A percentile compares a stretch with the other conserved stretches of the same genome.
phyloP scores from a whole-genome alignment of 1,140 invertebrate genomes.

The Meloidogyne chitwoodi region DNA sequence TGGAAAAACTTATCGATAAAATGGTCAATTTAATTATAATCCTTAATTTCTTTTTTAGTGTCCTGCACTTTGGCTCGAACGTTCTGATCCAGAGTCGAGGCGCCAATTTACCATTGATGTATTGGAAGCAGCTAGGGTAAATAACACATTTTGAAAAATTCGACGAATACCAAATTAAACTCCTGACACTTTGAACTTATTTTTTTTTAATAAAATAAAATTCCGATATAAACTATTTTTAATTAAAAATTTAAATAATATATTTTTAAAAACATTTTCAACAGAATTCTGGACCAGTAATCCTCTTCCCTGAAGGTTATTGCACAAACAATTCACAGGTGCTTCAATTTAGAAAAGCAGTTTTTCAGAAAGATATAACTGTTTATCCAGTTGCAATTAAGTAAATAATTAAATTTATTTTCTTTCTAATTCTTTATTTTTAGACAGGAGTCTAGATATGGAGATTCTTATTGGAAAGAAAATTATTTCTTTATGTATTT shows the following conservation, averaged over 20 bases:
- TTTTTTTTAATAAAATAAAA: too few species aligned
- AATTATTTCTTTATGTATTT: slow-evolving; percentile 35
- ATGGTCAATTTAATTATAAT: slow-evolving; percentile 1
- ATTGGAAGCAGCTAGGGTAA: slow-evolving; percentile 34
- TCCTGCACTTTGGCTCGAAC: slow-evolving; percentile 41
- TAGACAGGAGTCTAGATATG: slow-evolving; percentile 44
- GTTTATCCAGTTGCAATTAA: slow-evolving; percentile 47
- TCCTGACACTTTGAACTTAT: too few species aligned
- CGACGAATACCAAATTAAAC: neutral
- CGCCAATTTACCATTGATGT: slow-evolving; percentile 30
- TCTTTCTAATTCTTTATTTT: slow-evolving; percentile 9
- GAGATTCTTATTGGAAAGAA: slow-evolving; percentile 42
- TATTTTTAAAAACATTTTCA: slow-evolving; percentile 16
- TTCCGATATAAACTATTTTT: too few species aligned
- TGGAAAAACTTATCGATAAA: slow-evolving; percentile 33
- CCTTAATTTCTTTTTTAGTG: slow-evolving; percentile 8
- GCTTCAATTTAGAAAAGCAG: slow-evolving; percentile 37
- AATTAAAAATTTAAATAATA: too few species aligned
- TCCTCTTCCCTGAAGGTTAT: slow-evolving; percentile 47
- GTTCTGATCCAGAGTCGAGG: slow-evolving; percentile 35
- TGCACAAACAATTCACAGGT: slow-evolving; percentile 48
- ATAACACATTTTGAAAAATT: neutral
- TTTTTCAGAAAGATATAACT: slow-evolving; percentile 38
- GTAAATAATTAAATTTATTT: slow-evolving; percentile 16
- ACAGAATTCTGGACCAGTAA: slow-evolving; percentile 36